Evolutionary conservation across 2,888 invertebrate species (phyloP).

Genomic region (Germaria angustata): DNA sequence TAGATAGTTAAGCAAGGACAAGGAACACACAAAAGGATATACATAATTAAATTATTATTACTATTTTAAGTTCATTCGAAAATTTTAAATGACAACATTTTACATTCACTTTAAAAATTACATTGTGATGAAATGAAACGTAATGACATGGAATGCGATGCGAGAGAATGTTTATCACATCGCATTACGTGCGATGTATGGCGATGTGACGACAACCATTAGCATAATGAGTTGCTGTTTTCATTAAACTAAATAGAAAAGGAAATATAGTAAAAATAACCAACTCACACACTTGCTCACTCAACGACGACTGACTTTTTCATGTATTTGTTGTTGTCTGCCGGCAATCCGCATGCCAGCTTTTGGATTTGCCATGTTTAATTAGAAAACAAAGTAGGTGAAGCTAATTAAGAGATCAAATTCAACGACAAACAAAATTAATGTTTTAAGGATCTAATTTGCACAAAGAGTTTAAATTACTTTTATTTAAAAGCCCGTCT

Average conservation of each 20-base stretch:
- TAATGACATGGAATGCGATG: not conserved
- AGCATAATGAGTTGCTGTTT: constrained; percentile 53
- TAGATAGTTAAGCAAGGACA: too few relatives aligned
- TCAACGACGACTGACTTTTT: not conserved
- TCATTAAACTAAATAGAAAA: constrained; percentile 16
- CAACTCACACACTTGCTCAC: not conserved
- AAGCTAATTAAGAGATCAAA: constrained; percentile 52
- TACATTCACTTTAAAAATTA: not conserved
- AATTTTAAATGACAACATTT: constrained; percentile 4
- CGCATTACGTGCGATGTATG: not conserved
- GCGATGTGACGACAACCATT: constrained; percentile 44
- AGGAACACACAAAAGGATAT: too few relatives aligned
- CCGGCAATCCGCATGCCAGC: not conserved
- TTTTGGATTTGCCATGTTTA: constrained; percentile 32
- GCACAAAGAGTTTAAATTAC: constrained; percentile 23
- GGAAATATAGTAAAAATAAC: not conserved
- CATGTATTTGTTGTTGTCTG: not conserved
- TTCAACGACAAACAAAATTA: constrained; percentile 30
- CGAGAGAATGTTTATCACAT: not conserved
- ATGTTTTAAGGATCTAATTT: constrained; percentile 47
- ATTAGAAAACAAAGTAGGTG: constrained; percentile 49
- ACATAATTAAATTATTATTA: constrained; percentile 46
- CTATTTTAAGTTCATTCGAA: not conserved
- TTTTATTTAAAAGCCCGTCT: not conserved
- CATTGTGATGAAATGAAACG: not conserved